These are phyloP conservation scores for Auanema sp. DNA, from an alignment of 2,888 invertebrate species.

Conservation along the genomic window DNA sequence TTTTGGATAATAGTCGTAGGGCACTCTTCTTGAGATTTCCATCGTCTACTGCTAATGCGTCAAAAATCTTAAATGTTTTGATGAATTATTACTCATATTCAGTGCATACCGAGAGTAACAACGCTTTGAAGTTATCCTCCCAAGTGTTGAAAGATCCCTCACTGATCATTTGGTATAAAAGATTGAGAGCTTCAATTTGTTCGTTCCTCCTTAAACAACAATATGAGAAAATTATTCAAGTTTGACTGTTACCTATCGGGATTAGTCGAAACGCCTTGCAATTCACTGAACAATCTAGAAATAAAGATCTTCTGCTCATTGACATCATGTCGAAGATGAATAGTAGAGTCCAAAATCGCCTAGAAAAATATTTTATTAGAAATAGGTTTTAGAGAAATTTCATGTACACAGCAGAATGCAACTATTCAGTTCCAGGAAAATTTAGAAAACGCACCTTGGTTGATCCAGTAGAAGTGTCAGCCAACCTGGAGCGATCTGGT, in stretches of 20 bases:
- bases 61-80: conserved; percentile 3
- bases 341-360: conserved; percentile 9
- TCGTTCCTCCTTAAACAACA: conserved; percentile 16
- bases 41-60: neutral
- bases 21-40: conserved; percentile 13
- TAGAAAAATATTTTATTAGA: too few relatives aligned
- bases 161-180: conserved; percentile 67
- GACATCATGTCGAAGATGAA: conserved; percentile 7
- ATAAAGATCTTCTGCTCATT: conserved; percentile 17
- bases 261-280: neutral
- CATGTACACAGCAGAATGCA: too few relatives aligned
- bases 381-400: too few relatives aligned
- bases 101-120: conserved; percentile 66
- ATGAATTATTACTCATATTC: neutral
- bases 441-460: too few relatives aligned
- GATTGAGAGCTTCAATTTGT: conserved; percentile 61
- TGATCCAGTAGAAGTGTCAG: too few relatives aligned
- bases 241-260: conserved; percentile 3
- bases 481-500: too few relatives aligned
- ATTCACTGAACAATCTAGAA: conserved; percentile 12
- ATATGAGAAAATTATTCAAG: too few relatives aligned
- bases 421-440: too few relatives aligned
- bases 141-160: conserved; percentile 68
- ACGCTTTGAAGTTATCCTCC: conserved; percentile 70
- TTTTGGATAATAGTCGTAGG: conserved; percentile 9